These are phyloP conservation scores for Euphysa ruthae DNA, from an alignment of 30 jellyfish, hydroid and myxozoan species.

Conservation along the genomic window DNA sequence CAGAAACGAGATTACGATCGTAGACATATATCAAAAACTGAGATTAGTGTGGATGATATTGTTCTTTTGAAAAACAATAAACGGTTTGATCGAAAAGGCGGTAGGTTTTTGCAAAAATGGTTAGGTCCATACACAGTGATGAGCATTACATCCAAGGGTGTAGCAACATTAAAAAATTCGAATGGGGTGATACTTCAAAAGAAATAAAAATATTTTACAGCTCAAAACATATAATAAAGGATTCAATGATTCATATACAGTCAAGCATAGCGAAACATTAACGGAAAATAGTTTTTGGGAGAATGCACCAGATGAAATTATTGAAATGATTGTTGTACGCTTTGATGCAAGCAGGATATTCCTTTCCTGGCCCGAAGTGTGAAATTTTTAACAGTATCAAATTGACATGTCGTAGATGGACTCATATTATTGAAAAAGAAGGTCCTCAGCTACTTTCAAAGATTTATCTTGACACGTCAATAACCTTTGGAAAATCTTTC, in stretches of 20 bases:
- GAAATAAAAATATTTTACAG: neutral
- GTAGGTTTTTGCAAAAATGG: slow-evolving; percentile 7
- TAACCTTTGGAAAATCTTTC: no score
- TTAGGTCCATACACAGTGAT: slow-evolving; percentile 7
- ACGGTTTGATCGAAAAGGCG: slow-evolving; percentile 14
- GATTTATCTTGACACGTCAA: no score
- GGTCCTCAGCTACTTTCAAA: no score
- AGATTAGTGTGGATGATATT: slow-evolving; percentile 5
- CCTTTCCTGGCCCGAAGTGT: slow-evolving; percentile 12
- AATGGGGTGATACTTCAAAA: neutral
- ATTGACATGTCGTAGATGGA: slow-evolving; percentile 4
- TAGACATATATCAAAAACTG: neutral
- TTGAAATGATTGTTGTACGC: slow-evolving; percentile 12
- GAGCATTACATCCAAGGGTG: slow-evolving; percentile 4
- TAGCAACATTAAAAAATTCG: slow-evolving; percentile 3
- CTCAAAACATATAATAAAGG: neutral
- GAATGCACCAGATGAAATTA: slow-evolving; percentile 8
- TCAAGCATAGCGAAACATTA: no score
- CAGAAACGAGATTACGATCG: neutral
- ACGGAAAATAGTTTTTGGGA: no score
- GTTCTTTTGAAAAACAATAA: slow-evolving; percentile 12
- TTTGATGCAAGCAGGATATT: neutral
- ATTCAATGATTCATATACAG: no score
- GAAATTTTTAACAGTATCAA: slow-evolving; percentile 9
- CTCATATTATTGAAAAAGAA: no score